Base-by-base conservation (phyloP, 2,888 invertebrate species). In the Anarsia innoxiella region DNA sequence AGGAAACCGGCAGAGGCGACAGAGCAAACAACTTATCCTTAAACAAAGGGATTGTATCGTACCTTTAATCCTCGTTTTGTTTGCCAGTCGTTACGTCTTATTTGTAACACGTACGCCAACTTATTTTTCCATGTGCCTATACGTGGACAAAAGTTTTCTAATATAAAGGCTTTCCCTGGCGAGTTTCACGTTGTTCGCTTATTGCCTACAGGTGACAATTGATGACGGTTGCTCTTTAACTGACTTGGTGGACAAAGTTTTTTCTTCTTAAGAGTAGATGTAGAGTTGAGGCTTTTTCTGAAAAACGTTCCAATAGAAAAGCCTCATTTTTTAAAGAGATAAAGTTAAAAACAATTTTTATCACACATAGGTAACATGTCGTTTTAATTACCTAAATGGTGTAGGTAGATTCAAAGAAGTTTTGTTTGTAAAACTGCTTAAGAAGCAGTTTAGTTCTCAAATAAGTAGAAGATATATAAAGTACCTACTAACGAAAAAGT, bases 161-260 rank as follows among this genome's bases (percentile, higher is more conserved):
- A 84, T 84, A 83, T 84, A 40, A 79, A 68, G 72, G 61, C 62
- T 60, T 65, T 65, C 63, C 65, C 71, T 57, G 70, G 63, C 65
- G 70, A 75, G 69, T 72, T 78, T 65, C 59, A 50, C 53, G 59
- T 66, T 66, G 66, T 65, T 60, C 65, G 64, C 66, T 83, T 83
- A 83, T 82, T 80, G 74, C 73, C 62, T 72, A 68, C 71, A 61
- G 73, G 79, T 82, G 82, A 79, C 83, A 83, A 83, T 83, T 80
- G 80, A 83, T 83, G 71, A 63, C 66, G 55, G 77, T 75, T 65
- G 73, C 63, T 73, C 69, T 74, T 74, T 73, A 74, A 73, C 69
- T 69, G 72, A 35, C 35, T 35, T 26, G 32, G n/a, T n/a, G 12
- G 13, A 9, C 10, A 25, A 34, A 25, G 12, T 34, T 34, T 26